Base-by-base conservation (phyloP, 2,888 invertebrate genomes). In the Hypomecis atomaria region DNA sequence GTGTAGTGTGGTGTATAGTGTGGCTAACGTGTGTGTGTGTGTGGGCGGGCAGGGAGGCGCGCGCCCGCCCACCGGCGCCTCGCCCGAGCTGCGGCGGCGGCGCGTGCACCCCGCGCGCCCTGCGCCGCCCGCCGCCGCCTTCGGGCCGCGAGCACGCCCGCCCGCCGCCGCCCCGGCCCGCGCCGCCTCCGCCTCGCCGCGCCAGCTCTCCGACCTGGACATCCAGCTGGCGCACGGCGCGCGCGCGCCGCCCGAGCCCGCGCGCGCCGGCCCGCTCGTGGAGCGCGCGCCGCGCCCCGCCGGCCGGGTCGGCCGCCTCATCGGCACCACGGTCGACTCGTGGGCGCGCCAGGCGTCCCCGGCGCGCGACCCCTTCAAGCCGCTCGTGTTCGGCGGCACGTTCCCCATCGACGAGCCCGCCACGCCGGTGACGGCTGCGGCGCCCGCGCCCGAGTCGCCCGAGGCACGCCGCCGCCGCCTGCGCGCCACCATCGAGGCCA, bases 331-430 rank as follows among this genome's bases (percentile, higher is more conserved):
- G 7, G 95, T 95, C 54, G 95, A 95, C 76, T 88, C 93, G 45
- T 95, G 95, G 95, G 91, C 94, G 52, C 65, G 65, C 7, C 59
- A 92, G 48, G 93, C 94, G 7, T 86, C 23, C 78, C 71, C 85
- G 80, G 78, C 82, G 75, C 76, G 50, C 66, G 77, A 72, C 63
- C 48, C 67, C 72, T 94, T 93, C 80, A 95, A 94, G 79, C 96
- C 96, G 66, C 93, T 97, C 52, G 94, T 97, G 67, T 97, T 97
- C 84, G 96, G 97, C 75, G 97, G 97, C 58, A 98, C 97, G 4
- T 98, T 94, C 92, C 97, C 97, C 5, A 97, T 98, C 71, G 97
- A 97, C 83, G 94, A 94, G 78, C 97, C 97, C 37, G 83, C 86
- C 40, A 75, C 83, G 13, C 83, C 82, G 34, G 75, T 74, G 59